Conservation (phyloP, 2,888 invertebrate genomes). For the Cerastoderma edule region DNA sequence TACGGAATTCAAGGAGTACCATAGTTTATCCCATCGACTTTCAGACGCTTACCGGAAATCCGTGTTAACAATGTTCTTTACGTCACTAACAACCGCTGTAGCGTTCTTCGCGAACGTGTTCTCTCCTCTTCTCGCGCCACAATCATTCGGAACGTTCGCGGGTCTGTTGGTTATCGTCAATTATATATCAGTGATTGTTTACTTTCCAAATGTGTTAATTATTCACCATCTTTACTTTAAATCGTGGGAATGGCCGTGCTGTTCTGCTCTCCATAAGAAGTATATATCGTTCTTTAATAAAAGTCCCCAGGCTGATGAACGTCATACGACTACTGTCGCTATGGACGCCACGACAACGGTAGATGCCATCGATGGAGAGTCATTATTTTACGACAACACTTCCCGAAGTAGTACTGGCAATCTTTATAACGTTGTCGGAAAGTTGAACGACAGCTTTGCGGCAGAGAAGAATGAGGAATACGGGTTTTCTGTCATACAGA, state of each 20-base stretch:
- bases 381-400: constrained; percentile 44
- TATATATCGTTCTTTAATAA: background rate
- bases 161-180: constrained; percentile 72
- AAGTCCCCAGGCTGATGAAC: background rate
- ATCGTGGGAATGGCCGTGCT: constrained; percentile 59
- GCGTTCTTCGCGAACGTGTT: constrained; percentile 73
- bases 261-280: constrained; percentile 6
- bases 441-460: constrained; percentile 34
- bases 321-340: background rate
- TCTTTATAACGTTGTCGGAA: constrained; percentile 44
- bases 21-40: constrained; percentile 65
- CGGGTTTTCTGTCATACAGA: constrained; percentile 27
- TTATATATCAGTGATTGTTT: constrained; percentile 72
- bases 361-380: background rate
- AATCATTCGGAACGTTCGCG: constrained; percentile 77
- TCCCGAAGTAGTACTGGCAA: constrained; percentile 43
- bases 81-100: constrained; percentile 70
- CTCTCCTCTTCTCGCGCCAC: constrained; percentile 73
- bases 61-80: constrained; percentile 69
- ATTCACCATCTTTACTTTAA: constrained; percentile 68
- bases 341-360: background rate
- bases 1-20: constrained; percentile 54
- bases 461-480: constrained; percentile 38
- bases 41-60: constrained; percentile 70
- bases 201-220: constrained; percentile 69